Evolutionary conservation across 2,113 vertebrate species (phyloP), one percentile per base, ranked within the genome.

Genomic region (Gymnocephalus cernua): DNA sequence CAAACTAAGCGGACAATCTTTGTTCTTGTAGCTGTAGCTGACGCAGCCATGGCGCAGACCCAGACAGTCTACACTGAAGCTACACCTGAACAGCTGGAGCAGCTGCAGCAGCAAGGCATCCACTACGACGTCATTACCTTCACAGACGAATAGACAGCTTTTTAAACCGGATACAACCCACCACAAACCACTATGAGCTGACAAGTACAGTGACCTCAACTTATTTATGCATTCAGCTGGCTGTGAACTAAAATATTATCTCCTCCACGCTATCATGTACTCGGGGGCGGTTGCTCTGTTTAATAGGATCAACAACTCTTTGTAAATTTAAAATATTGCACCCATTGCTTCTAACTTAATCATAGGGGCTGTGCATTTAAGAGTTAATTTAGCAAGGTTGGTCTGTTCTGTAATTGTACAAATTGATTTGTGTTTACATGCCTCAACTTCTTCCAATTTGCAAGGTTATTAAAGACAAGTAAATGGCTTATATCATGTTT

Each of bases 101-200:
- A 97, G 90, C 95, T 99, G 92, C 98, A 98, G 88, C 96, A 96
- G 78, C 95, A 97, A 51, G 97, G 96, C 64, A 96, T 99, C 89
- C 97, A 97, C 74, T 99, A 98, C 2, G 98, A 99, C 0, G 96
- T 99, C 90, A 98, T 99, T 86, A 96, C 98, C 0, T 95, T 99
- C 92, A 86, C 94, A 0, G 94, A 93, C 4, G 96, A 97, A 27
- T 97, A 95, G 89, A 32, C 2, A 0, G 15, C 4, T 58, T 27
- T 48, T 50, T 44, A 47, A 68, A 25, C 6, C 16, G 11, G 38
- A 12, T 18, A 6, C 45, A 69, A 62, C 45, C 19, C 9, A 72
- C 32, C 23, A 63, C 62, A 80, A 80, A 82, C 77, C 65, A 79
- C 57, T 79, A 81, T 45, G 58, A 72, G 47, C 76, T 56, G 67